Evolutionary conservation across 1,140 invertebrate species (phyloP), one percentile per base, ranked within the genome.

Genomic region (Bombus consobrinus): DNA sequence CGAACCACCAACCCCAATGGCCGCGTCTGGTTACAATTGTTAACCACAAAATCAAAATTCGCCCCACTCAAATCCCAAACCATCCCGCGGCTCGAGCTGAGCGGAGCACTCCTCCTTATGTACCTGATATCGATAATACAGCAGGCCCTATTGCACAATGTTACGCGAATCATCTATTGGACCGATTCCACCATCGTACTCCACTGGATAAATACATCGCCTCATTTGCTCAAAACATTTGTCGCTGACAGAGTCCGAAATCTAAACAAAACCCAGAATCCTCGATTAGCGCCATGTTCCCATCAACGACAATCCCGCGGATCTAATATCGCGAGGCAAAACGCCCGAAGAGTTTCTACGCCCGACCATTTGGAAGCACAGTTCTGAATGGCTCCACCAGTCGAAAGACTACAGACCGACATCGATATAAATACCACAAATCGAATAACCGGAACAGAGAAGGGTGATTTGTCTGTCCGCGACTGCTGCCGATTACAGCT

Each of bases 1-100:
- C 3, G 43, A 43, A 43, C 13, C 3, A 0, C 0, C 0, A 43
- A 13, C 3, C 0, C 43, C 0, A 0, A 13, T 0, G 43, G 43
- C 0, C 43, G 13, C 43, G 0, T 15, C 4, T 47, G 43, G 43
- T 15, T 0, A 15, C 0, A 15, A 15, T 13, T 47, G 0, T 0
- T 47, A 5, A 6, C 43, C 13, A 13, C 4, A 15, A 47, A 47
- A 15, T 47, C 13, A 15, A 47, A 47, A 12, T 0, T 41, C 10
- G 0, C 41, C 41, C 10, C 41, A 0, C 43, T 47, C 43, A 15
- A 5, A 47, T 15, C 0, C 0, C 4, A 0, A 0, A 5, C 43
- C 4, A 15, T 47, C 0, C 0, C 43, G 0, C 43, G 3, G 43
- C 4, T 15, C 13, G 0, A 47, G 0, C 4, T 47, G 0, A 15